Evolutionary conservation across 2,888 invertebrate species (phyloP), one percentile per base, ranked within the genome.

Genomic region (Abscondita cerata): DNA sequence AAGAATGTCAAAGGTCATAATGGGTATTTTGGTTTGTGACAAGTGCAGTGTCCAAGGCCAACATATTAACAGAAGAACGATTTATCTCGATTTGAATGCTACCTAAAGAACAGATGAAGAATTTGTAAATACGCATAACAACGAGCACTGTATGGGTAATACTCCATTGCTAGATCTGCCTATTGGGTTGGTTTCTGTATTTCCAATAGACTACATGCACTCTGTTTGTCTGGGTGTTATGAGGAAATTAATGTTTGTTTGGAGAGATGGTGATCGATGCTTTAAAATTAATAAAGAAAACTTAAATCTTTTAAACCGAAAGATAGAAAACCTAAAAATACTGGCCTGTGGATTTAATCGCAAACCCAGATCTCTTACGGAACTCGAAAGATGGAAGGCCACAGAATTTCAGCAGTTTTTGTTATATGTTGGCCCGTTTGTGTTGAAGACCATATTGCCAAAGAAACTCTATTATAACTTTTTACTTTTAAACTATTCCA

Each of bases 151-250:
- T 34, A 51, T 9, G 11, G 18, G 18, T 13, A 31, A 41, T 15
- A 67, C 58, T 12, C 66, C 65, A 31, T 67, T 68, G 36, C 20
- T 20, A 38, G 36, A 59, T 2, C 46, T 67, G 25, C 16, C 54
- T 47, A 65, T 69, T 54, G 68, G 55, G n/a, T 20, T 69, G 25
- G 62, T 68, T 1, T 36, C 58, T 12, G 11, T 20, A 13, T 68
- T 71, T 57, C 67, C 65, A 13, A 6, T 67, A 1, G 70, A 70
- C 53, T 69, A 67, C 52, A 69, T 68, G 69, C 71, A 71, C 52
- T 61, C 57, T 52, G 59, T 68, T n/a, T 71, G 65, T 52, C 51
- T 69, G 31, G 69, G 71, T 1, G 59, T 71, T 15, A 65, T 68
- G 59, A 41, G 66, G 54, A 70, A 70, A 63, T 47, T 70, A 25